These are phyloP conservation scores for Spea bombifrons DNA, from an alignment of 2,113 vertebrate genomes.

Conservation along the genomic window DNA sequence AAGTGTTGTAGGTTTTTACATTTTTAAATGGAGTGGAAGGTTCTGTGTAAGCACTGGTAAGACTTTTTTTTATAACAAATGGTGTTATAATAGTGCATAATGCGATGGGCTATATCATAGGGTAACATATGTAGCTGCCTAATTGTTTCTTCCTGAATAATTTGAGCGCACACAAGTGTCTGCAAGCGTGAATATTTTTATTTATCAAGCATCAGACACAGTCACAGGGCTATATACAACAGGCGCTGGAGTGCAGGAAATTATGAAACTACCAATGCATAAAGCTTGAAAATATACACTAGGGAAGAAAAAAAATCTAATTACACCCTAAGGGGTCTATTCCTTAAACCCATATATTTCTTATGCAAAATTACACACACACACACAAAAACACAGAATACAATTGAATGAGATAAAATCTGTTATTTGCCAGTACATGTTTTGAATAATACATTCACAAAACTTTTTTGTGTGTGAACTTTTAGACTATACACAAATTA, in stretches of 20 bases:
- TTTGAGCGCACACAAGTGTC: conserved; percentile 33
- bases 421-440: background rate
- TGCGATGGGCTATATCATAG: conserved; percentile 8
- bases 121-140: conserved; percentile 31
- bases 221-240: conserved; percentile 19
- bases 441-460: background rate
- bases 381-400: background rate
- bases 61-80: conserved; percentile 18
- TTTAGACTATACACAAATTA: too few species aligned
- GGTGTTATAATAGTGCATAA: conserved; percentile 8
- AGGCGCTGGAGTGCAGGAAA: background rate
- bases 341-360: background rate
- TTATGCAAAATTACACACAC: background rate
- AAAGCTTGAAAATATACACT: conserved; percentile 9
- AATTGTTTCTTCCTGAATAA: conserved; percentile 39
- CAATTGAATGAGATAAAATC: background rate
- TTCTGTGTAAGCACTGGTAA: conserved; percentile 12
- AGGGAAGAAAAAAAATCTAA: background rate
- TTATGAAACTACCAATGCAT: background rate
- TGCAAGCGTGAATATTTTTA: conserved; percentile 27
- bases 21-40: background rate
- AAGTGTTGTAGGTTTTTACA: background rate
- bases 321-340: conserved; percentile 10
- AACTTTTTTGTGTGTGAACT: too few species aligned
- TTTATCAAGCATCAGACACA: conserved; percentile 10